Percentiles rank a stretch among this genome's conserved stretches.
Evolutionary conservation across 2,113 vertebrate species (phyloP).

Genomic region (Phyllostomus hastatus): DNA sequence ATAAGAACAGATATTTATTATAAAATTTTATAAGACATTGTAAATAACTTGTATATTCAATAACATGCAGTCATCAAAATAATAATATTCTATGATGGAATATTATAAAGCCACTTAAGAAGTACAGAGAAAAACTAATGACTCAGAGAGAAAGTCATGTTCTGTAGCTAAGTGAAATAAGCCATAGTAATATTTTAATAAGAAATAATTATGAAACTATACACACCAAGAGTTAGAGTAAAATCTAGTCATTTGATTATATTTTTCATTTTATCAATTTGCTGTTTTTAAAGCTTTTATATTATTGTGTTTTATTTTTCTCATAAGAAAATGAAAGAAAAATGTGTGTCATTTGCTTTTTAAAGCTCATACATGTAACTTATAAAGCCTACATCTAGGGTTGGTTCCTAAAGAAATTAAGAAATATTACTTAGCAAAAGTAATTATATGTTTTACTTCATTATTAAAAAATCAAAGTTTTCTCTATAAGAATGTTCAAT

Average conservation of each 20-base stretch:
- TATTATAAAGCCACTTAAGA: neutral
- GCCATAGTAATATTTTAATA: neutral
- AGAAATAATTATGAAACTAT: slow-evolving; percentile 11
- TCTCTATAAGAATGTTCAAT: neutral
- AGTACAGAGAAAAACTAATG: neutral
- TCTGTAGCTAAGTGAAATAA: slow-evolving; percentile 14
- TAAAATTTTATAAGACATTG: neutral
- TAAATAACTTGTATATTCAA: neutral
- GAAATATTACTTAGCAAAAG: neutral
- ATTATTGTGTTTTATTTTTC: neutral
- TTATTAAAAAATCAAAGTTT: neutral
- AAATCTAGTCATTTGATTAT: neutral
- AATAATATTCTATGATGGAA: neutral
- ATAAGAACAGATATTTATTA: neutral
- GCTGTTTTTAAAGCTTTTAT: neutral
- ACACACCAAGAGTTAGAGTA: neutral
- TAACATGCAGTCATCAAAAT: neutral
- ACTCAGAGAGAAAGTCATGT: neutral
- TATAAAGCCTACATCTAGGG: neutral
- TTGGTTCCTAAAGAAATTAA: neutral
- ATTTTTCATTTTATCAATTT: neutral
- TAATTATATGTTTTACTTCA: neutral
- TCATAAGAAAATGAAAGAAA: neutral
- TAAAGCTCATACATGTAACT: neutral
- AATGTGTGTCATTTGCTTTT: neutral